A percentile compares a stretch with the other conserved stretches of the same genome.
These are phyloP conservation scores for Azorinus chamasolen DNA, from an alignment of 2,888 invertebrate species.

Conservation along the genomic window DNA sequence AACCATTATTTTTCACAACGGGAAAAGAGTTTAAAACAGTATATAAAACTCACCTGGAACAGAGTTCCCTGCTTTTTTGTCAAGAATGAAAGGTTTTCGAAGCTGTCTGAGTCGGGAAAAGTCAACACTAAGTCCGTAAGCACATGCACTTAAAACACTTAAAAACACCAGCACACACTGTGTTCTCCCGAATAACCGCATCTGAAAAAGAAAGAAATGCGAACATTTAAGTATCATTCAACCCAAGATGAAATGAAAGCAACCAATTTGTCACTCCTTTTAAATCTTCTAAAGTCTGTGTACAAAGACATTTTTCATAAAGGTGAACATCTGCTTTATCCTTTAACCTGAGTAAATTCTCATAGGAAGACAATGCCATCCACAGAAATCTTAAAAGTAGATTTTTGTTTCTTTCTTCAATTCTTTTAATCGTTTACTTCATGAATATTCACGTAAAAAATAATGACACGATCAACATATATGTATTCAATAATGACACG, in stretches of 20 bases:
- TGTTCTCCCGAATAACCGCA: slow-evolving; percentile 68
- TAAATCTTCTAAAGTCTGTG: no score
- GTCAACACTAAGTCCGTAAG: slow-evolving; percentile 80
- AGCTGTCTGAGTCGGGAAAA: slow-evolving; percentile 74
- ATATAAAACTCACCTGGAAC: slow-evolving; percentile 65
- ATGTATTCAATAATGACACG: no score
- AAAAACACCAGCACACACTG: slow-evolving; percentile 70
- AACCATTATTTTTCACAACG: no score
- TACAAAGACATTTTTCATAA: no score
- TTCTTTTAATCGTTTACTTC: no score
- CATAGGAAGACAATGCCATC: no score
- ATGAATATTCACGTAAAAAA: no score
- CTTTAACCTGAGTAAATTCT: no score
- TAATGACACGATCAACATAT: no score
- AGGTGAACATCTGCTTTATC: not conserved
- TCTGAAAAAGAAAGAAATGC: slow-evolving; percentile 66
- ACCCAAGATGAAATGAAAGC: not conserved
- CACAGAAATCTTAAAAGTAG: no score
- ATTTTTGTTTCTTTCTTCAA: no score
- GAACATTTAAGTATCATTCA: not conserved
- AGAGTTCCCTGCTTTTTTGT: slow-evolving; percentile 68
- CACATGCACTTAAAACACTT: slow-evolving; percentile 73
- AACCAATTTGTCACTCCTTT: not conserved
- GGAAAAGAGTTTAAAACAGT: no score
- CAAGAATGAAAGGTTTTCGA: slow-evolving; percentile 68